Evolutionary conservation across 1,140 invertebrate species (phyloP).

Genomic region (Globodera ellingtonae): DNA sequence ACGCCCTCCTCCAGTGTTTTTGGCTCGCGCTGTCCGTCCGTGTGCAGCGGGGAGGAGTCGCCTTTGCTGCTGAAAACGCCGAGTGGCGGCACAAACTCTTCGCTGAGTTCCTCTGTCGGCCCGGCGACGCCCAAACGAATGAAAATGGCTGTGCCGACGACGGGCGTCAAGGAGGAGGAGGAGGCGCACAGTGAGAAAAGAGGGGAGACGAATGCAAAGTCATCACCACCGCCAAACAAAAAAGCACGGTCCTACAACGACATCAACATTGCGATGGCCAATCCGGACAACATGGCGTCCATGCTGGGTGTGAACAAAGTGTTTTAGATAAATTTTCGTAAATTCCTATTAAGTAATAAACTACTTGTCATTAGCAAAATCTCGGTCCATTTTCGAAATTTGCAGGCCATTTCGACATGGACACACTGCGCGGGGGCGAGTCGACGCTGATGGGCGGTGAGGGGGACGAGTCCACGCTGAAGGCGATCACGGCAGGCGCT

Average conservation of each 20-base stretch:
- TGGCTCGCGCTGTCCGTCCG: slow-evolving; percentile 22
- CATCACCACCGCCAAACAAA: not conserved
- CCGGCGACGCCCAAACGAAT: not conserved
- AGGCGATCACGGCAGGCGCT: not conserved
- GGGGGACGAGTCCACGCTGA: slow-evolving; percentile 11
- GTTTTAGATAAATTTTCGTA: not conserved
- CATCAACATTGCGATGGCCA: not conserved
- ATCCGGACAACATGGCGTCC: slow-evolving; percentile 14
- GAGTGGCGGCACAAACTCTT: no score
- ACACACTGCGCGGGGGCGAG: slow-evolving; percentile 14
- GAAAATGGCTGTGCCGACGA: not conserved
- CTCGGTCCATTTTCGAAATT: not conserved
- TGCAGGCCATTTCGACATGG: slow-evolving; percentile 24
- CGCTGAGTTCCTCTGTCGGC: not conserved
- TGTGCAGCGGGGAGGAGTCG: slow-evolving; percentile 17
- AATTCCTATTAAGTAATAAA: not conserved
- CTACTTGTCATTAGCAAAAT: no score
- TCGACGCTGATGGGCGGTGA: not conserved
- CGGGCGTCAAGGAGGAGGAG: no score
- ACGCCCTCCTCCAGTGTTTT: slow-evolving; percentile 16
- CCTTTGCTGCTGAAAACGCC: not conserved
- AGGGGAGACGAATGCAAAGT: not conserved
- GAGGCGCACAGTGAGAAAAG: no score
- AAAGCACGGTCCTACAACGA: not conserved
- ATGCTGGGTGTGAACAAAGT: slow-evolving; percentile 4